These are phyloP conservation scores for Leptosomus discolor DNA, from an alignment of 2,113 vertebrate genomes.

Conservation along the genomic window DNA sequence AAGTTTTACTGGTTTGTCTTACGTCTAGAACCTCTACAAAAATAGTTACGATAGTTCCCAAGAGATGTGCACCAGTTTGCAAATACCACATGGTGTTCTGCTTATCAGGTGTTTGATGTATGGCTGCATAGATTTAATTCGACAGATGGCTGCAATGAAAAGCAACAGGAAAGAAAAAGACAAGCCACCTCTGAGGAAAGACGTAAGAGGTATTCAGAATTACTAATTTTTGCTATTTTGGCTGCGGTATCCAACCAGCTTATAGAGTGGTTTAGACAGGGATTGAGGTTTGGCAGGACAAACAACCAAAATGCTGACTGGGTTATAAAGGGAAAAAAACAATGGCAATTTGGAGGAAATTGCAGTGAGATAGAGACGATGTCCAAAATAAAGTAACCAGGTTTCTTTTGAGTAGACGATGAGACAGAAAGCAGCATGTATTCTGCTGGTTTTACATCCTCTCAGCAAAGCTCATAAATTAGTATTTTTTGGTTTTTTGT, in stretches of 20 bases:
- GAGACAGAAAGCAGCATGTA: background rate
- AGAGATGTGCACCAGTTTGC: background rate
- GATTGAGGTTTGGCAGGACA: background rate
- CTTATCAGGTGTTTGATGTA: background rate
- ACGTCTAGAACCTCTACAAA: background rate
- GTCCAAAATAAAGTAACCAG: background rate
- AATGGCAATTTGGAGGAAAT: background rate
- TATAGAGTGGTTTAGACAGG: background rate
- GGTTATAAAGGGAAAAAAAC: background rate
- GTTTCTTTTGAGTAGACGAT: background rate
- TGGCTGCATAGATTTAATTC: background rate
- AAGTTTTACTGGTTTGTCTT: background rate
- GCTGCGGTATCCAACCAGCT: background rate
- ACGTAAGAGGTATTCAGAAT: background rate
- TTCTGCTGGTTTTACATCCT: background rate
- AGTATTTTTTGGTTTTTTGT: background rate
- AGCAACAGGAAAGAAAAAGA: background rate
- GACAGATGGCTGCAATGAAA: background rate
- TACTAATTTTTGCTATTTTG: background rate
- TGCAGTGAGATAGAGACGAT: background rate
- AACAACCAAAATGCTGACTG: background rate
- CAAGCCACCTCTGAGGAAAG: background rate
- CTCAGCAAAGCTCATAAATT: background rate
- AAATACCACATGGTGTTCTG: background rate
- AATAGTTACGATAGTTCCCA: background rate